Percentiles rank a stretch among this genome's conserved stretches.
These are phyloP conservation scores for Hypothenemus hampei DNA, from an alignment of 1,140 invertebrate genomes.

Conservation along the genomic window DNA sequence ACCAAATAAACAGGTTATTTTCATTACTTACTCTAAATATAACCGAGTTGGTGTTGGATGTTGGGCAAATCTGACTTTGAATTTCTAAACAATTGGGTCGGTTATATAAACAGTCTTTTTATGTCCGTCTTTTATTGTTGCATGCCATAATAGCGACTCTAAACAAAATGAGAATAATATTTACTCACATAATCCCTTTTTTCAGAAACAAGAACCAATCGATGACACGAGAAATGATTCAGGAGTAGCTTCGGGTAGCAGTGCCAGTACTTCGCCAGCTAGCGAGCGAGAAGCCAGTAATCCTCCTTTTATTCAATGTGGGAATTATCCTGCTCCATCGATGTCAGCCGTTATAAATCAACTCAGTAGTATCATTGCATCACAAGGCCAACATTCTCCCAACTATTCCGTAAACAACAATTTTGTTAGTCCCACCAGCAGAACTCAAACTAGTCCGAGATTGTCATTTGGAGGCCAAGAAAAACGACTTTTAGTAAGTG, in stretches of 20 bases:
- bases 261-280: conserved; percentile 39
- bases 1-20: conserved; percentile 26
- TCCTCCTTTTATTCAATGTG: too few relatives aligned
- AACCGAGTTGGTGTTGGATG: conserved; percentile 4
- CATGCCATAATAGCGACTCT: not conserved
- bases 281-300: conserved; percentile 34
- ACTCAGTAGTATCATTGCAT: too few relatives aligned
- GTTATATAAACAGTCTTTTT: conserved; percentile 27
- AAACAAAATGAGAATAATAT: conserved; percentile 6
- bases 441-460: too few relatives aligned
- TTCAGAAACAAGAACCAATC: conserved; percentile 45
- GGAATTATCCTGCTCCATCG: too few relatives aligned
- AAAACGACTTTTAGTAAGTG: too few relatives aligned
- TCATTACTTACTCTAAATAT: conserved; percentile 24
- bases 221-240: conserved; percentile 42
- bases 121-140: not conserved
- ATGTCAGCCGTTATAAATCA: too few relatives aligned
- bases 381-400: too few relatives aligned
- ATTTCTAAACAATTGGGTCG: conserved; percentile 22
- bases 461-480: too few relatives aligned
- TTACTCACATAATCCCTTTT: conserved; percentile 28
- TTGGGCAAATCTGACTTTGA: conserved; percentile 22
- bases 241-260: conserved; percentile 40
- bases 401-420: too few relatives aligned
- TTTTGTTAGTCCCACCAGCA: too few relatives aligned